phyloP scores from a whole-genome alignment of 2,113 vertebrate species.

The Vireo altiloquus region DNA sequence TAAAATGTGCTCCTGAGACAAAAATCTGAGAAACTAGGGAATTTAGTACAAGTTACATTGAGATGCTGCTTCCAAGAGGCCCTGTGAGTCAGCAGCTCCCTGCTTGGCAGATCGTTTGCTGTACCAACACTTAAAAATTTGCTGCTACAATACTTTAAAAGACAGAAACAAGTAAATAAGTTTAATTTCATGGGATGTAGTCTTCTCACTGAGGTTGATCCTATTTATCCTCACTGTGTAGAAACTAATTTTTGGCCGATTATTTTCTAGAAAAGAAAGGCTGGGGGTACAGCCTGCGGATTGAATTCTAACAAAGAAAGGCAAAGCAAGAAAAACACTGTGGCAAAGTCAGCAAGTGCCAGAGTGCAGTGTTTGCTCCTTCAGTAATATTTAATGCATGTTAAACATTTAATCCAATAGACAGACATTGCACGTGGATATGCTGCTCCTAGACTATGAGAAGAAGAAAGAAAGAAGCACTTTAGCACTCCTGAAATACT shows the following conservation, averaged over 20 bases:
- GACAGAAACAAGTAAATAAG: not conserved
- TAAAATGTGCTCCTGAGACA: not conserved
- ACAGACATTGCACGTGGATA: not conserved
- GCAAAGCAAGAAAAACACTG: not conserved
- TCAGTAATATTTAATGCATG: not conserved
- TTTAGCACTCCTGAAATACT: not conserved
- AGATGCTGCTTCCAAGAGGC: not conserved
- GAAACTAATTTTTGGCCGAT: not conserved
- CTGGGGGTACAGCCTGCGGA: not conserved
- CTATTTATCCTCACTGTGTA: not conserved
- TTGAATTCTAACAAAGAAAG: not conserved
- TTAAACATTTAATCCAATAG: not conserved
- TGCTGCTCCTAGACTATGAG: not conserved
- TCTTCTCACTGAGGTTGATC: not conserved
- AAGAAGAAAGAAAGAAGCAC: not conserved
- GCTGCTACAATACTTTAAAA: not conserved
- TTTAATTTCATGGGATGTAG: constrained; percentile 21
- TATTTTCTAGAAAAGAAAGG: not conserved
- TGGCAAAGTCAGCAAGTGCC: not conserved
- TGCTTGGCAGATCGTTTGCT: not conserved
- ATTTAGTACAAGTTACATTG: not conserved
- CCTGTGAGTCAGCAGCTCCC: not conserved
- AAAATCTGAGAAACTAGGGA: not conserved
- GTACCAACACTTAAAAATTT: not conserved
- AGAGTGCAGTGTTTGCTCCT: not conserved